phyloP scores from a whole-genome alignment of 2,113 vertebrate genomes.

The Pelecanus crispus region DNA sequence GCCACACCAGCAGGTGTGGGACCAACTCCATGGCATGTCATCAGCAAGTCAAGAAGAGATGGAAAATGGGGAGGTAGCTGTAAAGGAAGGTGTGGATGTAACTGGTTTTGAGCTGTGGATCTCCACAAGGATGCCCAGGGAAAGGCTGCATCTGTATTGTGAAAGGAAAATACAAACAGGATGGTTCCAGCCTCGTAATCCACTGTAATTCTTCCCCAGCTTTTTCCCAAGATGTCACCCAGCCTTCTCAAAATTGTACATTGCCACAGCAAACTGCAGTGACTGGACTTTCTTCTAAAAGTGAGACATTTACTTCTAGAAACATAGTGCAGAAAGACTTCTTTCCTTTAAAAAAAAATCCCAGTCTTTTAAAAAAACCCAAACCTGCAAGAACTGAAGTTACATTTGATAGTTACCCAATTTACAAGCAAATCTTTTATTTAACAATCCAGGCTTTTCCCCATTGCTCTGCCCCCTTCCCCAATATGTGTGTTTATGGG shows the following conservation, averaged over 20 bases:
- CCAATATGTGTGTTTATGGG: background rate
- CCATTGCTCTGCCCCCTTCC: background rate
- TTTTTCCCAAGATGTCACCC: background rate
- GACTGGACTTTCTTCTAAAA: background rate
- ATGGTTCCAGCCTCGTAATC: background rate
- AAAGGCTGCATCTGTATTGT: background rate
- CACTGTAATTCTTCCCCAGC: background rate
- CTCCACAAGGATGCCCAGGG: background rate
- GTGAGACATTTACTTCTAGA: background rate
- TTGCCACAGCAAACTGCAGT: background rate
- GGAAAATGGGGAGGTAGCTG: fast-evolving
- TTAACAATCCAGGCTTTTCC: background rate
- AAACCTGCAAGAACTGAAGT: background rate
- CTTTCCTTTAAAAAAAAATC: background rate
- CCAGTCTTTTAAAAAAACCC: background rate
- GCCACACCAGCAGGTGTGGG: background rate
- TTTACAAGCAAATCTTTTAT: background rate
- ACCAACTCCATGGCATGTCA: background rate
- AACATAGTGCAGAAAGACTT: background rate
- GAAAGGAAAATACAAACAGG: background rate
- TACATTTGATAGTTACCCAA: background rate
- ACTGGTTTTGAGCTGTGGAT: background rate
- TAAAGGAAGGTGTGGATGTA: background rate
- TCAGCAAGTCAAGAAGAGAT: background rate
- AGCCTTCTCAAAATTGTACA: background rate